phyloP scores from a whole-genome alignment of 92 coral and sea anemone species.

The Epizoanthus illoricatus region DNA sequence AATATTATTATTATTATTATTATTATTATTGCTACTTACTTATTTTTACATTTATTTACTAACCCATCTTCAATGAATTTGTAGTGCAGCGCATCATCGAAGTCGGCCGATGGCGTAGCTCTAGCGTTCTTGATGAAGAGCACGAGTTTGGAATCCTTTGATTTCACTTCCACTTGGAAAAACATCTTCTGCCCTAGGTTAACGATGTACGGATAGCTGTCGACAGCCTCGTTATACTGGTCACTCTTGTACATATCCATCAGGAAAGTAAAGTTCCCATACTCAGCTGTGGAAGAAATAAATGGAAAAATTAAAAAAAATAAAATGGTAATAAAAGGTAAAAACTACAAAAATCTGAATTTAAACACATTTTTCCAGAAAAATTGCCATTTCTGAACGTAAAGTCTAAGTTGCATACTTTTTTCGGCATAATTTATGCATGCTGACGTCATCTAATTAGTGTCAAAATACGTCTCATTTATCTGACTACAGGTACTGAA shows the following conservation, averaged over 20 bases:
- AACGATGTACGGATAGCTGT: conserved; percentile 52
- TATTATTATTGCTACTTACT: background rate
- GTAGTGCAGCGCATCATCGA: conserved; percentile 14
- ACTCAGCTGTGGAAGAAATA: conserved; percentile 54
- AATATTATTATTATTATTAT: background rate
- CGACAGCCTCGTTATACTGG: conserved; percentile 41
- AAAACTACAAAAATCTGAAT: too few species aligned
- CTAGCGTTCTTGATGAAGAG: conserved; percentile 60
- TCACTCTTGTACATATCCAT: conserved; percentile 71
- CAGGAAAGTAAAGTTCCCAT: conserved; percentile 73
- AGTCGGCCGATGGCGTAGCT: conserved; percentile 64
- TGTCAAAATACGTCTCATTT: too few species aligned
- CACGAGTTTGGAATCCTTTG: conserved; percentile 75
- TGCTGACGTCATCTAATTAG: too few species aligned
- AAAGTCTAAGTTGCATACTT: too few species aligned
- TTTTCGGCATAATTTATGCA: too few species aligned
- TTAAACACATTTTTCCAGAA: too few species aligned
- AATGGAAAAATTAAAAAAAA: too few species aligned
- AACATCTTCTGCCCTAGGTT: conserved; percentile 48
- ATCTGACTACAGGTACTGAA: too few species aligned
- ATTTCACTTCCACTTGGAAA: conserved; percentile 49
- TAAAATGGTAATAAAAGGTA: too few species aligned
- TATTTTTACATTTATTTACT: background rate
- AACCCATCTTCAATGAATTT: conserved; percentile 62
- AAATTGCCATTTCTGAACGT: too few species aligned